Conservation (phyloP, 2,797 vertebrate species). For the Novumbra hubbsi region DNA sequence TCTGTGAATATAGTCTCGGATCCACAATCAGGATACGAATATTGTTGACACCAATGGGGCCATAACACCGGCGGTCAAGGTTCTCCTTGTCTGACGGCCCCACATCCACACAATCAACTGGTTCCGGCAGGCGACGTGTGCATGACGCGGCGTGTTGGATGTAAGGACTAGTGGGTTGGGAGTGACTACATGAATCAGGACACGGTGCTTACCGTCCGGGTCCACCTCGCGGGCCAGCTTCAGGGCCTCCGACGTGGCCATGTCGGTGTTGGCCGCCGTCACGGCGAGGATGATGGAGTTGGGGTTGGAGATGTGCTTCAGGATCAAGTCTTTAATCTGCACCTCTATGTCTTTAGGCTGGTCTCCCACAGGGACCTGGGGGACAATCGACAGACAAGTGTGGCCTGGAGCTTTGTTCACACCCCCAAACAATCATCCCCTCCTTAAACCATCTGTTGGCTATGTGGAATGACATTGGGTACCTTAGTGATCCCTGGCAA, state of each 20-base stretch:
- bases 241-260: slow-evolving; percentile 97
- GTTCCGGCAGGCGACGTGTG: neutral
- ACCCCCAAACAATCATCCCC: too few relatives aligned
- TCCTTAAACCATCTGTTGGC: too few relatives aligned
- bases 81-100: too few relatives aligned
- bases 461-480: slow-evolving; percentile 18
- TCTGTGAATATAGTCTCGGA: too few relatives aligned
- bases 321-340: slow-evolving; percentile 93
- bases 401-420: too few relatives aligned
- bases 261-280: slow-evolving; percentile 97
- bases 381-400: neutral
- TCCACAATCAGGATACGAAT: too few relatives aligned
- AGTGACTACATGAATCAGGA: neutral
- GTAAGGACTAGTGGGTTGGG: neutral
- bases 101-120: neutral
- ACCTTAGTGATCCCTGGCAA: slow-evolving; percentile 99
- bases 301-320: slow-evolving; percentile 96
- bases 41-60: too few relatives aligned
- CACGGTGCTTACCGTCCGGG: slow-evolving; percentile 81
- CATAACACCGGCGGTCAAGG: too few relatives aligned
- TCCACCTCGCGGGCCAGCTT: slow-evolving; percentile 97
- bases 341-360: slow-evolving; percentile 97
- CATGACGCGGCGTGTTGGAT: neutral
- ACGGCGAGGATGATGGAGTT: slow-evolving; percentile 98
- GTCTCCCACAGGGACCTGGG: slow-evolving; percentile 94